These are phyloP conservation scores for Cirrhinus mrigala DNA, from an alignment of 2,797 vertebrate species.

Conservation along the genomic window DNA sequence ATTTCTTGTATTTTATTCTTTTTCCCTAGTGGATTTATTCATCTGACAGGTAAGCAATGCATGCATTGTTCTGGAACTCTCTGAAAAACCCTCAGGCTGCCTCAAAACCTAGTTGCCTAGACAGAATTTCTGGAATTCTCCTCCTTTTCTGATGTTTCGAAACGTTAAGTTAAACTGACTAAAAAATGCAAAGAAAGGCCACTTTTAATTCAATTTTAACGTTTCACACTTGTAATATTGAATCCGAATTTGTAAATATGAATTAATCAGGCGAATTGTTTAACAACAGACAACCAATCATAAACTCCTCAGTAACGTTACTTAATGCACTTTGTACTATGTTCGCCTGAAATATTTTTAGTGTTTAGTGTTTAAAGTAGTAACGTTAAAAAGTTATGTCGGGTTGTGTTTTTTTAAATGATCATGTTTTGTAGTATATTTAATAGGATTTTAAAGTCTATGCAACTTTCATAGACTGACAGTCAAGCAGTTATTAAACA, in stretches of 20 bases:
- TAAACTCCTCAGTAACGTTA: background rate
- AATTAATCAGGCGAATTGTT: background rate
- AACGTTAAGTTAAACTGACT: background rate
- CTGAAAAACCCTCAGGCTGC: background rate
- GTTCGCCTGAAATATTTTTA: background rate
- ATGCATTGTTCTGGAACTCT: background rate
- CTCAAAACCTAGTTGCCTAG: background rate
- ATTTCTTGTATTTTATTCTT: background rate
- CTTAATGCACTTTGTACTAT: background rate
- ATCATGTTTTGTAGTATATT: background rate
- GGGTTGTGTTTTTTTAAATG: background rate
- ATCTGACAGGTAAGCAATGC: slow-evolving; percentile 20
- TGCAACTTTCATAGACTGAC: background rate
- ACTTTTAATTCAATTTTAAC: no score
- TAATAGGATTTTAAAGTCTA: background rate
- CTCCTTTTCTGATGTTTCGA: background rate
- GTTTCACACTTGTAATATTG: background rate
- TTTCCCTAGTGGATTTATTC: background rate
- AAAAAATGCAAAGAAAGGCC: background rate
- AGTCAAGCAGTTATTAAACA: background rate
- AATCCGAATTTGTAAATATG: background rate
- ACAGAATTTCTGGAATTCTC: background rate
- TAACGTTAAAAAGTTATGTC: background rate
- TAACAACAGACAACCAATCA: background rate
- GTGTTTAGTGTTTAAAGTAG: background rate